These are phyloP conservation scores for Euplagia quadripunctaria DNA, from an alignment of 2,888 invertebrate species.

Conservation along the genomic window DNA sequence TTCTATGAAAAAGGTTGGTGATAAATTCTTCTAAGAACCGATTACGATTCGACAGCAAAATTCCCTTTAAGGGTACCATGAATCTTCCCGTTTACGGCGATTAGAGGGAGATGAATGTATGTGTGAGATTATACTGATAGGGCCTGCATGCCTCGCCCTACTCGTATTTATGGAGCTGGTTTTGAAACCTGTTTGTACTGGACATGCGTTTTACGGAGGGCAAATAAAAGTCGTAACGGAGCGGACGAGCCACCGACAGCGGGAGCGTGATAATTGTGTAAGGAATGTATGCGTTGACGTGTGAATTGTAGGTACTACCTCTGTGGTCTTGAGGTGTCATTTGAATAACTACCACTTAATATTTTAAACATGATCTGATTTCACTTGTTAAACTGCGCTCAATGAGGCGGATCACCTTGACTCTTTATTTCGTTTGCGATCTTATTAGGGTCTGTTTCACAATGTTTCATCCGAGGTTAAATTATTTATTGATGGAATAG, in stretches of 20 bases:
- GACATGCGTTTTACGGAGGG: constrained; percentile 67
- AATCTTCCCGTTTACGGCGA: constrained; percentile 75
- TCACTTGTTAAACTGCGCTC: constrained; percentile 43
- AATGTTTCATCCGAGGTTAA: constrained; percentile 39
- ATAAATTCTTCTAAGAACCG: constrained; percentile 80
- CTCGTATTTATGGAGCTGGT: constrained; percentile 68
- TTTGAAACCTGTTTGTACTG: constrained; percentile 66
- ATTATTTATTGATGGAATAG: constrained; percentile 36
- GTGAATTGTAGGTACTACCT: constrained; percentile 57
- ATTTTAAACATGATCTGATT: constrained; percentile 32
- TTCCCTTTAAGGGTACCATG: constrained; percentile 76
- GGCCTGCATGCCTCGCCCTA: constrained; percentile 63
- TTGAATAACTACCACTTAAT: constrained; percentile 45
- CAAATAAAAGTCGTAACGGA: constrained; percentile 81
- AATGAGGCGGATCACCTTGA: constrained; percentile 43
- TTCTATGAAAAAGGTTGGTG: constrained; percentile 69
- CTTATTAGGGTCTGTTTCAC: constrained; percentile 46
- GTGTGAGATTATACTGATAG: constrained; percentile 74
- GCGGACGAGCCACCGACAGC: constrained; percentile 61
- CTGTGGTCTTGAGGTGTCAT: constrained; percentile 53
- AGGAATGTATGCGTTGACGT: constrained; percentile 69
- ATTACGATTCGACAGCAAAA: constrained; percentile 79
- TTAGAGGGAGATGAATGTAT: constrained; percentile 78
- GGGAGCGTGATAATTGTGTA: constrained; percentile 64
- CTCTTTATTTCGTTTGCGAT: constrained; percentile 39